A percentile compares a stretch with the other conserved stretches of the same genome.
These are phyloP conservation scores for Anguilla pacifica DNA, from an alignment of 2,797 vertebrate species.

Conservation along the genomic window DNA sequence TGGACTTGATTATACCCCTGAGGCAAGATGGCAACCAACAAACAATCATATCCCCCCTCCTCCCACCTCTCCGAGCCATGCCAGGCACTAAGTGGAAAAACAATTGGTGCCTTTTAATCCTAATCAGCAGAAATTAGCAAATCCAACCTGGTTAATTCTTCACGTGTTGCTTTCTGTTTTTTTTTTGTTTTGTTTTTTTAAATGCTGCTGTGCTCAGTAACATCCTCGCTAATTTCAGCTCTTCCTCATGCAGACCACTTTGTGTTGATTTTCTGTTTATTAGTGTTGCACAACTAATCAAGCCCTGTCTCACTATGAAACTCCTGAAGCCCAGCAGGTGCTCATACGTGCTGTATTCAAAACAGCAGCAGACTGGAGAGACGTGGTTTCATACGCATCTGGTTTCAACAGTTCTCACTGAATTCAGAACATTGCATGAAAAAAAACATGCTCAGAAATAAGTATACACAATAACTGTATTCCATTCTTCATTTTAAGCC, in stretches of 20 bases:
- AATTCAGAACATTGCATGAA: constrained; percentile 47
- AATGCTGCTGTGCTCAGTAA: constrained; percentile 9
- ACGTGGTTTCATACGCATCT: constrained; percentile 41
- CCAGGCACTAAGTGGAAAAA: background rate
- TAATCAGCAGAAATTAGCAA: constrained; percentile 15
- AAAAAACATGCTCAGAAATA: constrained; percentile 52
- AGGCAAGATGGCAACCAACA: constrained; percentile 16
- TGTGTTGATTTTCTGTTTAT: constrained; percentile 59
- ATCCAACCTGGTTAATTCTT: constrained; percentile 14
- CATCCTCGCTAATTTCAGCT: constrained; percentile 27
- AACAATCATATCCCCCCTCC: background rate
- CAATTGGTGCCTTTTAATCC: constrained; percentile 9
- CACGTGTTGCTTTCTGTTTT: background rate
- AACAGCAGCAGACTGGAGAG: constrained; percentile 49
- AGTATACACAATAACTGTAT: constrained; percentile 47
- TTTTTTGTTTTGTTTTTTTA: background rate
- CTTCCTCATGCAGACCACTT: constrained; percentile 50
- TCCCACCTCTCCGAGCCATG: background rate
- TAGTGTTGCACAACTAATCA: constrained; percentile 57
- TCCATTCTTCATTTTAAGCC: constrained; percentile 40
- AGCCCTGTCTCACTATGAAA: constrained; percentile 30
- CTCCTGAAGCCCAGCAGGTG: constrained; percentile 47
- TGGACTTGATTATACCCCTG: background rate
- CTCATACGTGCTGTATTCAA: constrained; percentile 52
- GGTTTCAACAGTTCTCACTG: constrained; percentile 40